Percentiles rank a stretch among this genome's conserved stretches.
Evolutionary conservation across 1,140 invertebrate species (phyloP).

Genomic region (Trialeurodes vaporariorum): DNA sequence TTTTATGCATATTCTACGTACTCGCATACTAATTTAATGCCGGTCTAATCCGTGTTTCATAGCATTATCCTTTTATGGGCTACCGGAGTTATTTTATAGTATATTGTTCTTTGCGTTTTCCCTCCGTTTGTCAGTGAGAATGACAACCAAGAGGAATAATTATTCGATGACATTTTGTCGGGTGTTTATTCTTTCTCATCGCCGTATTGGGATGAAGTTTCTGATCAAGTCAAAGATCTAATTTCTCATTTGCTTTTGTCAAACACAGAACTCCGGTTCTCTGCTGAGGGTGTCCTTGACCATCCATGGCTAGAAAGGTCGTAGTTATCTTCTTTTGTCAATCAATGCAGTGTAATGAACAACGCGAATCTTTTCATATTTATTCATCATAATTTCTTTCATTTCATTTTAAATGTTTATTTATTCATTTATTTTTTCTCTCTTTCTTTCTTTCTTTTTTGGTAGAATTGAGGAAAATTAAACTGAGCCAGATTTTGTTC

Average conservation of each 20-base stretch:
- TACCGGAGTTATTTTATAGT: conserved; percentile 90
- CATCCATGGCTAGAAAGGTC: conserved; percentile 70
- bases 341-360: no score
- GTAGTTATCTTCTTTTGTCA: conserved; percentile 13
- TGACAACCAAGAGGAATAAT: conserved; percentile 86
- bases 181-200: conserved; percentile 88
- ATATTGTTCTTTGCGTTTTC: conserved; percentile 94
- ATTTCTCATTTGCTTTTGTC: conserved; percentile 85
- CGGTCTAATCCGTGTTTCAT: no score
- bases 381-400: no score
- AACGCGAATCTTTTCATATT: no score
- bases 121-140: conserved; percentile 89
- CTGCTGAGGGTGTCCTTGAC: conserved; percentile 84
- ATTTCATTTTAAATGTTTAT: no score
- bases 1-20: no score
- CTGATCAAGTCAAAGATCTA: conserved; percentile 70
- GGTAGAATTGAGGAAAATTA: no score
- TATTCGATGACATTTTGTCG: conserved; percentile 88
- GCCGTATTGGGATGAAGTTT: conserved; percentile 88
- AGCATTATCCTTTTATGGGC: conserved; percentile 91
- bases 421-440: no score
- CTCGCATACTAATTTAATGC: no score
- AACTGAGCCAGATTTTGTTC: no score
- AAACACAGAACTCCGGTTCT: conserved; percentile 75
- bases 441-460: no score